Conservation (phyloP, 2,888 invertebrate genomes). For the Papilio elwesi region DNA sequence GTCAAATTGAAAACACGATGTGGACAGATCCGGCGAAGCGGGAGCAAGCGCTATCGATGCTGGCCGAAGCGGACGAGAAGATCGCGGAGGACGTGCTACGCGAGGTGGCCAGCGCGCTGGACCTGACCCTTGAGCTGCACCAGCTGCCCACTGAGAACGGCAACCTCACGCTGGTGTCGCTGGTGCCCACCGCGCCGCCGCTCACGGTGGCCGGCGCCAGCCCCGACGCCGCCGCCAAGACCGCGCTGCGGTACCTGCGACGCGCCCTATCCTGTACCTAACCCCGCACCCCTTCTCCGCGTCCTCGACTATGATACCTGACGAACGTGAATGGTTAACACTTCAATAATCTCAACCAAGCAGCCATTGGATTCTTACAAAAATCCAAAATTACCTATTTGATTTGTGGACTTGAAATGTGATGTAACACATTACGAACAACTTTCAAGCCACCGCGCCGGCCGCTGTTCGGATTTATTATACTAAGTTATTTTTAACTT, state of each 20-base stretch:
- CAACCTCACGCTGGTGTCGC: slow-evolving; percentile 49
- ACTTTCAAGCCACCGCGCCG: too few relatives aligned
- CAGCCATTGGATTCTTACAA: too few relatives aligned
- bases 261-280: slow-evolving; percentile 48
- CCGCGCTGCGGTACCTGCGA: slow-evolving; percentile 56
- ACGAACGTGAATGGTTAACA: too few relatives aligned
- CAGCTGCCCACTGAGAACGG: slow-evolving; percentile 36
- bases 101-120: slow-evolving; percentile 49
- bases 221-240: slow-evolving; percentile 49
- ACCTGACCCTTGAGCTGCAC: slow-evolving; percentile 45
- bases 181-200: slow-evolving; percentile 54
- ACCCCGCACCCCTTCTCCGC: not conserved
- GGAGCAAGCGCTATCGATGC: slow-evolving; percentile 42
- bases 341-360: too few relatives aligned
- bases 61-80: slow-evolving; percentile 28
- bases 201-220: slow-evolving; percentile 50
- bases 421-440: too few relatives aligned
- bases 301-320: not conserved
- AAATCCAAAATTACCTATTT: too few relatives aligned
- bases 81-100: slow-evolving; percentile 46
- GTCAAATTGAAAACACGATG: not conserved
- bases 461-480: too few relatives aligned
- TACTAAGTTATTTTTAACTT: too few relatives aligned
- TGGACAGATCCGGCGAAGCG: slow-evolving; percentile 47
- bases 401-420: too few relatives aligned